phyloP scores from a whole-genome alignment of 1,140 invertebrate species.

The Neodiprion virginianus region DNA sequence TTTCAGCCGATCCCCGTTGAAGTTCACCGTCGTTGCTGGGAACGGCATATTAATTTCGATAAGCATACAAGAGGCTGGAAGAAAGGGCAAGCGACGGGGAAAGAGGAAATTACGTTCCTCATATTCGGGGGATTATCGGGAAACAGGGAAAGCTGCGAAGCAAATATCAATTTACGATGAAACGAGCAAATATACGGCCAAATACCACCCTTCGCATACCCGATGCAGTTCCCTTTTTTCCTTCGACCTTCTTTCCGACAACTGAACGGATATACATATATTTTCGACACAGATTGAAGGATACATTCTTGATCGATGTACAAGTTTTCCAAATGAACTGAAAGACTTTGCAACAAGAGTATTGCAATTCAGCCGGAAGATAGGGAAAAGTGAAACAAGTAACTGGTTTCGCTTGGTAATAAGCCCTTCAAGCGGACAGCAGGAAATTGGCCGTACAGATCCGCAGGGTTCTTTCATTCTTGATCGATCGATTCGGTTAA shows the following conservation, averaged over 20 bases:
- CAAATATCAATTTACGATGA: slow-evolving; percentile 4
- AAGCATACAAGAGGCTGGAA: not conserved
- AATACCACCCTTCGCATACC: not conserved
- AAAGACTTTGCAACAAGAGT: too few species aligned
- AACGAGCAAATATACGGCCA: not conserved
- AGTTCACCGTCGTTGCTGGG: not conserved
- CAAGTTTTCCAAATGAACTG: too few species aligned
- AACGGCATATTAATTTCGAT: not conserved
- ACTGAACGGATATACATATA: too few species aligned
- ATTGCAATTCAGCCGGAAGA: too few species aligned
- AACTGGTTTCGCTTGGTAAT: too few species aligned
- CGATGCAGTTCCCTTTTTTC: too few species aligned
- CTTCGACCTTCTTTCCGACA: too few species aligned
- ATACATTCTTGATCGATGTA: too few species aligned
- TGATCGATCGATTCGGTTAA: not conserved
- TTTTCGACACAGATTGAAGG: too few species aligned
- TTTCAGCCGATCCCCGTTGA: not conserved
- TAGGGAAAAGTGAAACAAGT: too few species aligned
- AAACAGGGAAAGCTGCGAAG: not conserved
- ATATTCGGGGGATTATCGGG: slow-evolving; percentile 1
- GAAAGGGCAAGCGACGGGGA: not conserved
- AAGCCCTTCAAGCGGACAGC: too few species aligned
- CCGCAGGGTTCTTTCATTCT: not conserved
- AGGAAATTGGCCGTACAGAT: too few species aligned
- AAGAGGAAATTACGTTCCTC: slow-evolving; percentile 5